Conservation (phyloP, 2,113 vertebrate species). For the Lucifuga dentata region DNA sequence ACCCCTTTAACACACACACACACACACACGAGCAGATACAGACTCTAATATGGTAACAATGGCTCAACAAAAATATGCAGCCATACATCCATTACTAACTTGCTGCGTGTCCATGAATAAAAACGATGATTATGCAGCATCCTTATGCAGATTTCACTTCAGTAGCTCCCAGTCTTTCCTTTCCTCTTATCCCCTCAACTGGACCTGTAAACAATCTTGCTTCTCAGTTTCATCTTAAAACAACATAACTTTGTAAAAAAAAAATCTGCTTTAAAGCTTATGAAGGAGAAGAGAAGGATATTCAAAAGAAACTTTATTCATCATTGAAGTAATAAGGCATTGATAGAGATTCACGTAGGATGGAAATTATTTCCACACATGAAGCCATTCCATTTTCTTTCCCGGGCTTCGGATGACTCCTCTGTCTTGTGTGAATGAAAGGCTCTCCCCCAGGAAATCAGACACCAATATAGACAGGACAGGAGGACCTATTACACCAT, state of each 20-base stretch:
- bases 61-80: constrained; percentile 6
- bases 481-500: constrained; percentile 55
- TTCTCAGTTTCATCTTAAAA: not conserved
- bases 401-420: not conserved
- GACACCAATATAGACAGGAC: constrained; percentile 47
- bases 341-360: not conserved
- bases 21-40: not conserved
- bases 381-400: constrained; percentile 38
- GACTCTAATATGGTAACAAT: constrained; percentile 2
- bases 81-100: not conserved
- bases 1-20: not conserved
- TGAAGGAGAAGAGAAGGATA: not conserved
- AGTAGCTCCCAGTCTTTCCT: not conserved
- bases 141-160: constrained; percentile 7
- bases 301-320: constrained; percentile 10
- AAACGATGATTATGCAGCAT: constrained; percentile 25
- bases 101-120: constrained; percentile 34
- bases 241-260: not conserved
- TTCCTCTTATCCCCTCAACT: not conserved
- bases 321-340: not conserved
- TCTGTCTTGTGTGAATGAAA: constrained; percentile 37
- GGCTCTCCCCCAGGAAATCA: constrained; percentile 45
- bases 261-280: not conserved
- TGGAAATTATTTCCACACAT: constrained; percentile 38
- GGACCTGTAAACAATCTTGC: not conserved